A percentile compares a stretch with the other conserved stretches of the same genome.
These are phyloP conservation scores for Callocephalon fimbriatum DNA, from an alignment of 2,113 vertebrate species.

Conservation along the genomic window DNA sequence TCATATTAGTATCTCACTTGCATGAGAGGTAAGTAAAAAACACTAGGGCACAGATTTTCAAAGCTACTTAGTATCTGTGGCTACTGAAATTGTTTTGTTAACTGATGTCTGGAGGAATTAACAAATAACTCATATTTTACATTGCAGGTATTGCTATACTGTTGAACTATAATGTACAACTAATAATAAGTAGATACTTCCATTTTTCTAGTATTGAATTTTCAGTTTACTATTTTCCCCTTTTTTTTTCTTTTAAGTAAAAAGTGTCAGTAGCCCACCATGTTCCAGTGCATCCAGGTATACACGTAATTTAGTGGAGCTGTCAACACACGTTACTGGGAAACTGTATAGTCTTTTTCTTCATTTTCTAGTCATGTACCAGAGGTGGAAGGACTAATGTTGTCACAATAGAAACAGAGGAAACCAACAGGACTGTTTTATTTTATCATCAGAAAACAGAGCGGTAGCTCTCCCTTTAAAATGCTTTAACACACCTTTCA, in stretches of 20 bases:
- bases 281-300: not conserved
- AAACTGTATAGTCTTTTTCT: not conserved
- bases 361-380: slow-evolving; percentile 11
- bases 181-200: not conserved
- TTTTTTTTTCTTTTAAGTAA: not conserved
- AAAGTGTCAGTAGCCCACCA: not conserved
- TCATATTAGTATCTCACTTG: not conserved
- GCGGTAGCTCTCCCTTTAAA: slow-evolving; percentile 14
- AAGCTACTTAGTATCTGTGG: not conserved
- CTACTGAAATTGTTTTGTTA: not conserved
- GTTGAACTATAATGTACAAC: not conserved
- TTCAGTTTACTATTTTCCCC: not conserved
- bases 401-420: slow-evolving; percentile 6
- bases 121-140: not conserved
- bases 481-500: not conserved
- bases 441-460: slow-evolving; percentile 10
- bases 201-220: not conserved
- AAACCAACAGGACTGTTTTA: not conserved
- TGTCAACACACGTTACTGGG: not conserved
- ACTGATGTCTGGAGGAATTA: not conserved
- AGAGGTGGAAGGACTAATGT: slow-evolving; percentile 15
- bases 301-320: not conserved
- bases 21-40: not conserved
- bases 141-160: not conserved
- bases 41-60: not conserved